phyloP scores from a whole-genome alignment of 2,888 invertebrate genomes.

The Drosophila ezoana region DNA sequence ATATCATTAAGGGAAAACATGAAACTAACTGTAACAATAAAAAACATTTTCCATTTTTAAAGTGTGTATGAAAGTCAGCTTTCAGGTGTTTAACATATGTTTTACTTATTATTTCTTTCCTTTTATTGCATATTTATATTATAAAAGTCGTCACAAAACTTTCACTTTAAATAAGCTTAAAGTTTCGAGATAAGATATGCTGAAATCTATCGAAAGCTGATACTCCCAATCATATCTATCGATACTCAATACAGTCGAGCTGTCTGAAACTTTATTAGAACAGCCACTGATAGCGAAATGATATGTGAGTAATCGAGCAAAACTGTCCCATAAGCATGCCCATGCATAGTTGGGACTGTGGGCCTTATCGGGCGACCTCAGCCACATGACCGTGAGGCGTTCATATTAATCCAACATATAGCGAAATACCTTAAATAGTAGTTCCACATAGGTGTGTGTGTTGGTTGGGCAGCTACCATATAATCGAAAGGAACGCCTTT shows the following conservation, averaged over 20 bases:
- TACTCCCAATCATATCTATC: conserved; percentile 33
- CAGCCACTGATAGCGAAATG: conserved; percentile 31
- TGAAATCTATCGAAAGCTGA: conserved; percentile 17
- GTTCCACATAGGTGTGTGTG: conserved; percentile 45
- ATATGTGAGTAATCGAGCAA: conserved; percentile 32
- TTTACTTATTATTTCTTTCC: no score
- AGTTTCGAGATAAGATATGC: conserved; percentile 24
- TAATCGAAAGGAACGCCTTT: conserved; percentile 29
- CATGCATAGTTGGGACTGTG: conserved; percentile 31
- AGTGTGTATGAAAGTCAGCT: no score
- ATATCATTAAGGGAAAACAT: no score
- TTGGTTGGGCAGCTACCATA: conserved; percentile 10
- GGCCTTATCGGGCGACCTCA: conserved; percentile 65
- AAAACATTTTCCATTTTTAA: no score
- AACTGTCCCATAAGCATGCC: conserved; percentile 33
- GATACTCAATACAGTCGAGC: conserved; percentile 18
- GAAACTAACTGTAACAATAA: no score
- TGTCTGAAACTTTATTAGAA: conserved; percentile 23
- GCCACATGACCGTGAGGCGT: conserved; percentile 65
- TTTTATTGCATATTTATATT: not conserved
- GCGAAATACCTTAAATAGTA: conserved; percentile 12
- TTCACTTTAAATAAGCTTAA: conserved; percentile 7
- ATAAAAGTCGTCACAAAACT: not conserved
- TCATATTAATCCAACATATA: conserved; percentile 55
- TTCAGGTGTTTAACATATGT: no score